Evolutionary conservation across 2,888 invertebrate genomes (phyloP).

Genomic region (Helleia helle): DNA sequence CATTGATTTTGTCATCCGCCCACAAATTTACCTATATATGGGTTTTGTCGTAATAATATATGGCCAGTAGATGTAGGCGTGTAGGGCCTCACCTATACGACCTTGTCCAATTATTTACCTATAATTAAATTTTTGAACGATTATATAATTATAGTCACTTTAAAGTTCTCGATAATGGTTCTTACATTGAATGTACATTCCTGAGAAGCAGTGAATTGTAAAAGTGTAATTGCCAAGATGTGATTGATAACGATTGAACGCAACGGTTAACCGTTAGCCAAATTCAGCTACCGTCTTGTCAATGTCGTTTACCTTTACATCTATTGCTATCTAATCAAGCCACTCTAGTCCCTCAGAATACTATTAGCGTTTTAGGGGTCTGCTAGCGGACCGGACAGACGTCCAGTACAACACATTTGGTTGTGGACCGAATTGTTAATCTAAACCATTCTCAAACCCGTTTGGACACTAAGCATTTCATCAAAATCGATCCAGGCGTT

Average conservation of each 20-base stretch:
- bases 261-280: slow-evolving; percentile 56
- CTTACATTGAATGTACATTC: slow-evolving; percentile 41
- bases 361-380: too few species aligned
- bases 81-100: slow-evolving; percentile 1
- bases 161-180: background rate
- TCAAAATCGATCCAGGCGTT: too few species aligned
- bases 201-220: slow-evolving; percentile 38
- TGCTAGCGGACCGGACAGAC: too few species aligned
- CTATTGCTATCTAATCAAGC: too few species aligned
- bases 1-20: background rate
- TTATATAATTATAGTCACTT: background rate
- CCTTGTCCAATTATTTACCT: background rate
- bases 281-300: slow-evolving; percentile 62
- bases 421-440: too few species aligned
- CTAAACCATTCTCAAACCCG: too few species aligned
- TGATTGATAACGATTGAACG: slow-evolving; percentile 63
- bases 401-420: too few species aligned
- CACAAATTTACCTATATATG: too few species aligned
- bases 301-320: slow-evolving; percentile 47
- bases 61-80: background rate
- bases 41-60: background rate
- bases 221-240: slow-evolving; percentile 65
- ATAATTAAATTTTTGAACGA: slow-evolving; percentile 1
- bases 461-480: too few species aligned
- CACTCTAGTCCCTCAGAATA: too few species aligned